Evolutionary conservation across 1,140 invertebrate species (phyloP).

Genomic region (Drosophila ohnishii): DNA sequence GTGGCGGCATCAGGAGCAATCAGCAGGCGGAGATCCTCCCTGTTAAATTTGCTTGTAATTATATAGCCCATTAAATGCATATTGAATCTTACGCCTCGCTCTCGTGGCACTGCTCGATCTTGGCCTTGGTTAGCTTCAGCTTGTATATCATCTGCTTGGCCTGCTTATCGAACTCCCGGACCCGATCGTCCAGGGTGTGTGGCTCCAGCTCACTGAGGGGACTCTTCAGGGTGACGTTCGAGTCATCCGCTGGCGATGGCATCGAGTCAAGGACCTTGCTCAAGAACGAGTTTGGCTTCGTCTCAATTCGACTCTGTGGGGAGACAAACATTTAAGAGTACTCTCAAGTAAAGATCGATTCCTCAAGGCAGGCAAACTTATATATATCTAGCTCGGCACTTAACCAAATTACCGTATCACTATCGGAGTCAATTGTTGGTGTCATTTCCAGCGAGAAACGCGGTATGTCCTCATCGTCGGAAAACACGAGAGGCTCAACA

Average conservation of each 20-base stretch:
- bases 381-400: not conserved
- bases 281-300: constrained; percentile 70
- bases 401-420: constrained; percentile 82
- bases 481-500: constrained; percentile 88
- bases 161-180: constrained; percentile 85
- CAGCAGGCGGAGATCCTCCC: constrained; percentile 73
- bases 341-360: not conserved
- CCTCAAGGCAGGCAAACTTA: no score
- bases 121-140: constrained; percentile 88
- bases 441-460: constrained; percentile 84
- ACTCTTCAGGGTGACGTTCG: constrained; percentile 72
- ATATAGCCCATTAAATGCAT: not conserved
- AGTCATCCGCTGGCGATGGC: constrained; percentile 67
- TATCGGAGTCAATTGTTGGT: constrained; percentile 82
- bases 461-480: constrained; percentile 86
- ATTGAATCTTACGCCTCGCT: constrained; percentile 84
- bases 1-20: constrained; percentile 91
- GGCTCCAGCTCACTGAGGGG: constrained; percentile 50
- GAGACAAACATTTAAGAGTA: not conserved
- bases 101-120: constrained; percentile 86
- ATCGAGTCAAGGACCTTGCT: constrained; percentile 70
- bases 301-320: constrained; percentile 78
- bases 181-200: constrained; percentile 66
- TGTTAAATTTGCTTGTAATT: not conserved
- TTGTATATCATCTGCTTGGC: constrained; percentile 87